Conservation (phyloP, 1,140 invertebrate species). For the Phymastichus coffea region DNA sequence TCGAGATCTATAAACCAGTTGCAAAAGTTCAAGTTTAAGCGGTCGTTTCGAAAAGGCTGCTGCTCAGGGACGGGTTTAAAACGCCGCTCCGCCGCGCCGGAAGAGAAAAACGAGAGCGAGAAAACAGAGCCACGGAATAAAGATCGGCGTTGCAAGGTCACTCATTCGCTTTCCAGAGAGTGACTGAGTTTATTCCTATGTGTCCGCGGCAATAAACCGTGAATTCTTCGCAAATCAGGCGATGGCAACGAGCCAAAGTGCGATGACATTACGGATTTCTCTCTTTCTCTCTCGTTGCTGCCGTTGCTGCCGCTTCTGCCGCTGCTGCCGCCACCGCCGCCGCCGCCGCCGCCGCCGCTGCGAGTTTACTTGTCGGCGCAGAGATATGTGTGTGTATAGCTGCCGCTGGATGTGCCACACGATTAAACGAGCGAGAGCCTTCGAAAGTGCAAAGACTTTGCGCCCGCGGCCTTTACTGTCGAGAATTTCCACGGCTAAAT, state of each 20-base stretch:
- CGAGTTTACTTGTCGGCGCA: too few relatives aligned
- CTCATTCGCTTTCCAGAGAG: too few relatives aligned
- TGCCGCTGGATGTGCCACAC: too few relatives aligned
- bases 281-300: slow-evolving; percentile 19
- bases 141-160: slow-evolving; percentile 2
- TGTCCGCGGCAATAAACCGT: slow-evolving; percentile 28
- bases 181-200: slow-evolving; percentile 18
- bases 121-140: slow-evolving; percentile 13
- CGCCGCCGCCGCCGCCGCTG: too few relatives aligned
- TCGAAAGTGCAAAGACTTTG: slow-evolving; percentile 12
- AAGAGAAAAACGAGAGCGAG: too few relatives aligned
- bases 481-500: too few relatives aligned
- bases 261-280: slow-evolving; percentile 27
- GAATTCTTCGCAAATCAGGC: slow-evolving; percentile 12
- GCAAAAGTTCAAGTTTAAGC: slow-evolving; percentile 23
- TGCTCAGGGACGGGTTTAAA: too few relatives aligned
- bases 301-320: too few relatives aligned
- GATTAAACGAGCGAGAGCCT: slow-evolving; percentile 11
- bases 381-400: too few relatives aligned
- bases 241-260: slow-evolving; percentile 14
- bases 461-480: too few relatives aligned
- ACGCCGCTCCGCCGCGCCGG: too few relatives aligned
- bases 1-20: too few relatives aligned
- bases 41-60: background rate
- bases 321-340: background rate